Base-by-base conservation (phyloP, 2,888 invertebrate genomes). In the Gandaritis pyraliata region DNA sequence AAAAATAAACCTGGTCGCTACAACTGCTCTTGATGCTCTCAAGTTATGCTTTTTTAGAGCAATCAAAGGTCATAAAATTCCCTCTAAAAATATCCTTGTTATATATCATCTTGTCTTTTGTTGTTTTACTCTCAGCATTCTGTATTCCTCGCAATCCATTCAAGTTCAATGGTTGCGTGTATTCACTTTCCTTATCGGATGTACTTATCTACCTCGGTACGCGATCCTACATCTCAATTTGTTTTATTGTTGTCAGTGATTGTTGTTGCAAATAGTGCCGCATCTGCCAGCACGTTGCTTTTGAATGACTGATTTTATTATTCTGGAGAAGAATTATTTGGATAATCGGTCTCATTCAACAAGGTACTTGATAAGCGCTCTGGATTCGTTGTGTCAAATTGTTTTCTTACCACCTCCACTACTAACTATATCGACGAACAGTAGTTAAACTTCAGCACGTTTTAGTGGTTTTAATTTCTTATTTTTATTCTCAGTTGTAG, bases 181-280 rank as follows among this genome's bases (percentile, higher is more conserved):
- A 45, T 54, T 47, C 58, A 50, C 49, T 58, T 58, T 52, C 58
- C 52, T 52, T 41, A 58, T 58, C 23, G 46, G 18, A 13, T 15
- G 23, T 23, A 23, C 6, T 15, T 11, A 36, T 16, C 6, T 39
- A 45, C 15, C 29, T 52, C 39, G 12, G 13, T 46, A 51, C 33
- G 16, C 47, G 41, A 52, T 52, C 38, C 50, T 30, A 30, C 47
- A 50, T 50, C 43, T 52, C 58, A 58, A 58, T 58, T 58, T 39
- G 58, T 52, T 58, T n/a, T 39, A 45, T 53, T 53, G 53, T 45
- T 41, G 11, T 16, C 16, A 8, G 45, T 45, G 43, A 47, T 58
- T 58, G 29, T 51, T 51, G 38, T 52, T 51, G 45, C 47, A 43
- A 33, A 54, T 5, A 36, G n/a, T 23, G 13, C 47, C 47, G 47